Conservation (phyloP, 2,888 invertebrate species). For the Phalera bucephala region DNA sequence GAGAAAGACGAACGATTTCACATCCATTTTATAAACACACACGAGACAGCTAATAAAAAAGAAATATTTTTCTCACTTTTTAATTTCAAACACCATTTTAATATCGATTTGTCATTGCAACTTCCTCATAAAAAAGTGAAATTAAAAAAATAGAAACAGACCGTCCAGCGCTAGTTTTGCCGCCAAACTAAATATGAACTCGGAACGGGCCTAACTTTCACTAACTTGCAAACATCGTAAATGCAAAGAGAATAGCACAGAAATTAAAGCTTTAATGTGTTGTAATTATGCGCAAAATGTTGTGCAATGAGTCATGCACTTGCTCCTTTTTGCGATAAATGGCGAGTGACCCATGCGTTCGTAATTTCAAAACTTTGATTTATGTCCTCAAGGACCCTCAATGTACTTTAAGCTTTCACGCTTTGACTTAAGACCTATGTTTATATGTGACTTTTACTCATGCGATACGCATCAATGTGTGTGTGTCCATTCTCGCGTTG, state of each 20-base stretch:
- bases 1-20: slow-evolving; percentile 22
- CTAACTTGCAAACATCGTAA: slow-evolving; percentile 44
- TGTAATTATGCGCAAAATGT: slow-evolving; percentile 24
- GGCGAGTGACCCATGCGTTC: slow-evolving; percentile 30
- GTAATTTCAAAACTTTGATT: slow-evolving; percentile 38
- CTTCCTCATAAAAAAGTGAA: slow-evolving; percentile 11
- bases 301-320: slow-evolving; percentile 25
- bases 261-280: slow-evolving; percentile 27
- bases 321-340: slow-evolving; percentile 13
- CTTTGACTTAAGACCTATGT: slow-evolving; percentile 1
- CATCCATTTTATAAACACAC: slow-evolving; percentile 32
- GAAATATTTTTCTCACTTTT: too few relatives aligned
- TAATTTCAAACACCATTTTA: background rate
- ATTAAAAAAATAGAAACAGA: slow-evolving; percentile 19
- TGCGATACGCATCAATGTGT: slow-evolving; percentile 34
- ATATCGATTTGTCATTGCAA: slow-evolving; percentile 6
- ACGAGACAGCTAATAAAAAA: slow-evolving; percentile 5
- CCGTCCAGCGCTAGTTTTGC: slow-evolving; percentile 42
- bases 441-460: slow-evolving; percentile 7
- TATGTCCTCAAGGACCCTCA: slow-evolving; percentile 27
- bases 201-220: slow-evolving; percentile 39
- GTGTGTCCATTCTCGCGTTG: slow-evolving; percentile 52
- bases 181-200: slow-evolving; percentile 66
- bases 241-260: slow-evolving; percentile 24
- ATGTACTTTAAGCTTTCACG: slow-evolving; percentile 18